Conservation (phyloP, 2,797 vertebrate genomes). For the Novumbra hubbsi region DNA sequence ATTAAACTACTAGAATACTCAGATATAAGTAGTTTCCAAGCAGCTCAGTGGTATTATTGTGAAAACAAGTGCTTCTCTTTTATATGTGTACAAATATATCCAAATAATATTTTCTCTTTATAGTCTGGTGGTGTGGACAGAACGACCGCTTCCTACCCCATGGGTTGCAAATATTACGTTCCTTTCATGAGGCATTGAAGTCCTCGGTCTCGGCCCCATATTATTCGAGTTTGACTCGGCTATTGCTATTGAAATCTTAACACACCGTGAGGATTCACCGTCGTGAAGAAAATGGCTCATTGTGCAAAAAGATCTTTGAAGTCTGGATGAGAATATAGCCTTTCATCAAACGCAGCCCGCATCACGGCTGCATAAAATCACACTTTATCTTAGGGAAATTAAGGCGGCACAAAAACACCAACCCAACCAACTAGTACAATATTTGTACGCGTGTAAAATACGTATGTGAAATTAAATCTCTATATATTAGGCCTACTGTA, state of each 20-base stretch:
- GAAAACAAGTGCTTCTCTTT: conserved; percentile 60
- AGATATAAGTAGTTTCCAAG: conserved; percentile 37
- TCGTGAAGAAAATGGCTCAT: conserved; percentile 95
- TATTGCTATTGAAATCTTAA: conserved; percentile 99
- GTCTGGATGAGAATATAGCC: conserved; percentile 90
- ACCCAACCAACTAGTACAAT: not conserved
- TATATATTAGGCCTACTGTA: not conserved
- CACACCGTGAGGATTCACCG: conserved; percentile 99
- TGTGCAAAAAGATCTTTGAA: conserved; percentile 93
- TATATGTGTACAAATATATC: conserved; percentile 74
- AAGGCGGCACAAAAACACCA: conserved; percentile 44
- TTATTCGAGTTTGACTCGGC: conserved; percentile 97
- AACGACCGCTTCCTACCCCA: conserved; percentile 73
- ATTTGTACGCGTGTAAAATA: too few relatives aligned
- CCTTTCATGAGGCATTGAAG: conserved; percentile 87
- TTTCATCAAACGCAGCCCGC: conserved; percentile 87
- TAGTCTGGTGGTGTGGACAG: conserved; percentile 57
- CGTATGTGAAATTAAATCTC: not conserved
- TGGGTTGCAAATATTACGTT: conserved; percentile 94
- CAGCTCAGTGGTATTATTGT: conserved; percentile 55
- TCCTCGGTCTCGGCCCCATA: conserved; percentile 90
- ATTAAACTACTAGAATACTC: not conserved
- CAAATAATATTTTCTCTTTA: conserved; percentile 85
- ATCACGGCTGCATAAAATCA: conserved; percentile 85
- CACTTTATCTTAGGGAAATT: conserved; percentile 41